Base-by-base conservation (phyloP, 2,888 invertebrate species). In the Cephus spinipes region DNA sequence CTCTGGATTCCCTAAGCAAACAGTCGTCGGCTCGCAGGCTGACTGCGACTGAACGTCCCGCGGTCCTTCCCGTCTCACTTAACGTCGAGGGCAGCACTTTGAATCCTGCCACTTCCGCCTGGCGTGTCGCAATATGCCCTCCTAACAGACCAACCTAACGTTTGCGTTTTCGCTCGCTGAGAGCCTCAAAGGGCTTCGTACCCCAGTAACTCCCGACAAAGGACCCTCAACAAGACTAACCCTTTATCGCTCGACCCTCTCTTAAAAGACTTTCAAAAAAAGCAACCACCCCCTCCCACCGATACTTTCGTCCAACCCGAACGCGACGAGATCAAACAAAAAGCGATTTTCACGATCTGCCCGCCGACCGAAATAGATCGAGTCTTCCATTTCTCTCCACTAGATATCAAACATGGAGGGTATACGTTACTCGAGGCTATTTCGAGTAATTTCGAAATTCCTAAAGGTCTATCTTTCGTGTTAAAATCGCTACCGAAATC, bases 401-500 rank as follows among this genome's bases (percentile, higher is more conserved):
- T 40, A 15, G 40, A 71, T 32, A 30, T 32, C 15, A 71, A 30
- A 71, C 11, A 30, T 32, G 71, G 30, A 71, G 71, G n/a, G 9
- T 30, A 4, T 9, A 30, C 15, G 71, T n/a, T 32, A 31, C 71
- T 32, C 30, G 74, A 35, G 23, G 12, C 34, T 30, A 74, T 33
- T 74, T n/a, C 68, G 2, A 23, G 36, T 12, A 74, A 35, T 35
- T n/a, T 33, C 12, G 34, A 23, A 15, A 74, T 74, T 34, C 36
- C 32, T 40, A 11, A 32, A 33, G 3, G n/a, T 35, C 74, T 33
- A 15, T 36, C 32, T 30, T 12, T 69, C 69, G 69, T 31, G 69
- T 12, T 40, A 36, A 32, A 79, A 71, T 71, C 69, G 80, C 82
- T 94, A 94, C 94, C 94, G 89, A 94, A 94, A 89, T 94, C 93